These are phyloP conservation scores for Epirrita christyi DNA, from an alignment of 2,888 invertebrate genomes.

Conservation along the genomic window DNA sequence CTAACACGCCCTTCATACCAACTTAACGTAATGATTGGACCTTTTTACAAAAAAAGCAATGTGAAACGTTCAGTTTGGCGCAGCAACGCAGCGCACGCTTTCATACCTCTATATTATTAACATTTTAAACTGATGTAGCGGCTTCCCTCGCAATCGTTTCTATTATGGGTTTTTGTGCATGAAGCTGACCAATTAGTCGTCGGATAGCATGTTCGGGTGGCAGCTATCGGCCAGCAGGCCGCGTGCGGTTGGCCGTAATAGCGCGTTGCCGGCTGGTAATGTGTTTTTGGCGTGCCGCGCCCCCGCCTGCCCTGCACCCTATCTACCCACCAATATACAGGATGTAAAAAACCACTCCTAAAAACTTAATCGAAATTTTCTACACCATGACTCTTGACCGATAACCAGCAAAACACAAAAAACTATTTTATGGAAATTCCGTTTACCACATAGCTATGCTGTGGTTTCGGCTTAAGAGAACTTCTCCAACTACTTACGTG, in stretches of 20 bases:
- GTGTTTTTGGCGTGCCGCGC: constrained; percentile 81
- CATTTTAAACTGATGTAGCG: constrained; percentile 58
- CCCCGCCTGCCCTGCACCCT: constrained; percentile 58
- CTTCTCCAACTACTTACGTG: no score
- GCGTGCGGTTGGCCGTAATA: constrained; percentile 80
- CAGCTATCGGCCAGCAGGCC: constrained; percentile 69
- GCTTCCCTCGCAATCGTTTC: constrained; percentile 65
- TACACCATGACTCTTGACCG: no score
- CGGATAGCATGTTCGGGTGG: constrained; percentile 76
- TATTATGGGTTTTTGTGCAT: constrained; percentile 76
- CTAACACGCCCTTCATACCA: constrained; percentile 69
- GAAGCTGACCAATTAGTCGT: constrained; percentile 78
- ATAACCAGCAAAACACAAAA: no score
- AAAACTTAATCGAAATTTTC: no score
- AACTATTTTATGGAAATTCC: no score
- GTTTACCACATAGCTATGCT: no score
- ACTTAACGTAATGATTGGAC: constrained; percentile 63
- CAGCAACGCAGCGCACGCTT: constrained; percentile 25
- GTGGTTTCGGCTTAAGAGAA: no score
- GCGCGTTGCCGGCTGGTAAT: constrained; percentile 75
- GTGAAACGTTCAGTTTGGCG: constrained; percentile 51
- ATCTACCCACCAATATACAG: constrained; percentile 65
- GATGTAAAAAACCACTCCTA: no score
- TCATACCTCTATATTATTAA: constrained; percentile 56
- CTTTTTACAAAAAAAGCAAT: constrained; percentile 52